phyloP scores from a whole-genome alignment of 2,797 vertebrate genomes.

The Megaceryle alcyon region DNA sequence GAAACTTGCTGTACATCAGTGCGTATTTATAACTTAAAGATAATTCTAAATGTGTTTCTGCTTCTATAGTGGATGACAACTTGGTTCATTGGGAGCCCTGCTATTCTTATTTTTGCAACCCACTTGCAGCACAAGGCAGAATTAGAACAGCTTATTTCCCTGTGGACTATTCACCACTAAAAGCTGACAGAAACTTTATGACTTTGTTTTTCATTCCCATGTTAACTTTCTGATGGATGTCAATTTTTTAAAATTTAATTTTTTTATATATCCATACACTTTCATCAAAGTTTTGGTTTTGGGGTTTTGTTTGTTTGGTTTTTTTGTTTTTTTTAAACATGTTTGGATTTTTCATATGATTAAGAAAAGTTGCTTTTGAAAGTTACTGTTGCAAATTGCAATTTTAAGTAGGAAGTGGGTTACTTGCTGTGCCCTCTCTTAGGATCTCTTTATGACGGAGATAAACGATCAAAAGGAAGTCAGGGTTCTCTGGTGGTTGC shows the following conservation, averaged over 20 bases:
- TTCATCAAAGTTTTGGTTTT: background rate
- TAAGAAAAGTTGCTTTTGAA: background rate
- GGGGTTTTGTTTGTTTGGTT: background rate
- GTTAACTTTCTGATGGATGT: background rate
- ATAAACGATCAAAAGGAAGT: constrained; percentile 49
- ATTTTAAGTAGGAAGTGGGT: constrained; percentile 46
- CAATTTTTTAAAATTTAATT: background rate
- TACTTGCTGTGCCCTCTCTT: background rate
- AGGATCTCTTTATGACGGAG: constrained; percentile 7
- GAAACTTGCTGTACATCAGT: background rate
- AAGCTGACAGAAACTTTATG: background rate
- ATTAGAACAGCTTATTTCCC: background rate
- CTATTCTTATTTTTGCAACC: background rate
- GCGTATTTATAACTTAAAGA: background rate
- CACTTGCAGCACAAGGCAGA: background rate
- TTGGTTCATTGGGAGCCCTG: background rate
- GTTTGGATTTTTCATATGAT: background rate
- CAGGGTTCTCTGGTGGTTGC: constrained; percentile 22
- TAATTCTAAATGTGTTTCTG: background rate
- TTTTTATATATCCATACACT: background rate
- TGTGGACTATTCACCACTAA: fast-evolving
- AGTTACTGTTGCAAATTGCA: constrained; percentile 24
- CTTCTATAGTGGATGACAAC: background rate
- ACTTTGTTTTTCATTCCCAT: background rate
- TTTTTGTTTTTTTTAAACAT: background rate